A percentile compares a stretch with the other conserved stretches of the same genome.
These are phyloP conservation scores for Theretra japonica DNA, from an alignment of 2,888 invertebrate genomes.

Conservation along the genomic window DNA sequence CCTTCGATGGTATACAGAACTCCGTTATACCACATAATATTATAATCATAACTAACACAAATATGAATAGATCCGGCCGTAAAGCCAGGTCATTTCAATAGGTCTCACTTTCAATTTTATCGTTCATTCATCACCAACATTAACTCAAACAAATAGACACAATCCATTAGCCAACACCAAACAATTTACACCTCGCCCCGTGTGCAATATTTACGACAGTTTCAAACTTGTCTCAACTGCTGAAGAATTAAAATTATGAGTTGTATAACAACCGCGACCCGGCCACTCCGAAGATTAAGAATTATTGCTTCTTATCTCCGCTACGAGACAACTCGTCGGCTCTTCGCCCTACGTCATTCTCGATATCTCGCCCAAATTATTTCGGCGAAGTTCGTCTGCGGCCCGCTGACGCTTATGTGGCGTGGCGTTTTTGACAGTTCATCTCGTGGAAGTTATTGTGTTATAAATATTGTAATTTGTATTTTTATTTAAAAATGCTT, in stretches of 20 bases:
- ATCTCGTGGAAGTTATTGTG: slow-evolving; percentile 35
- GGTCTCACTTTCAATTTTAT: no score
- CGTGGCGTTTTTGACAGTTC: slow-evolving; percentile 24
- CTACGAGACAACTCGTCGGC: slow-evolving; percentile 70
- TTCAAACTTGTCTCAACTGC: slow-evolving; percentile 22
- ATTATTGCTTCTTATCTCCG: slow-evolving; percentile 64
- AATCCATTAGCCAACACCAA: not conserved
- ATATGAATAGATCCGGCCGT: no score
- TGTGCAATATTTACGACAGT: slow-evolving; percentile 19
- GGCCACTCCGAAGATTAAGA: slow-evolving; percentile 23
- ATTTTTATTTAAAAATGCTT: slow-evolving; percentile 4
- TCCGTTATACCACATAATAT: no score
- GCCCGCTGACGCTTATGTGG: slow-evolving; percentile 13
- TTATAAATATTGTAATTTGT: slow-evolving; percentile 23
- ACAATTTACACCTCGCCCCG: not conserved
- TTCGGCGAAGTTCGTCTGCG: slow-evolving; percentile 74
- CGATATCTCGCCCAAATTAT: slow-evolving; percentile 79
- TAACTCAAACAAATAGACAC: no score
- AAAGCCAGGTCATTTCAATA: no score
- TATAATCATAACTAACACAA: no score
- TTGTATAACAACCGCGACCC: slow-evolving; percentile 14
- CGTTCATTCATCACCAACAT: no score
- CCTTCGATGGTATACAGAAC: no score
- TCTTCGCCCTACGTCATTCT: slow-evolving; percentile 63
- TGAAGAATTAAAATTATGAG: slow-evolving; percentile 27